Evolutionary conservation across 2,113 vertebrate species (phyloP), one percentile per base, ranked within the genome.

Genomic region (Lichenostomus cassidix): DNA sequence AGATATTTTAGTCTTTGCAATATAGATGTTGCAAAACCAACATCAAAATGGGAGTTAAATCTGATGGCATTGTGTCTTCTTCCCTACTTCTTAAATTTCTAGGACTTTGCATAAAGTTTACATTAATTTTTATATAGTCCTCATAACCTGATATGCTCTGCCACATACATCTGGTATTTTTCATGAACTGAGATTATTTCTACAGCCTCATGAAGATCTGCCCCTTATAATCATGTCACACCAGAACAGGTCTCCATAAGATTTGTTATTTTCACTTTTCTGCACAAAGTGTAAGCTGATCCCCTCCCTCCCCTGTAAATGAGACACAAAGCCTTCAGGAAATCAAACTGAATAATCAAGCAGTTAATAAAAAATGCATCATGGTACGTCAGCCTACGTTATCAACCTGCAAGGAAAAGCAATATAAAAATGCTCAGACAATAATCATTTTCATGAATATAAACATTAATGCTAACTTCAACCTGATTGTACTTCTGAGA

Each of bases 331-430:
- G 63, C 68, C 93, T 96, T 84, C 85, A 93, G 62, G 67, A 97
- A 87, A 97, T 97, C 94, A 98, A 97, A 97, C 63, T 92, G 95
- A 97, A 97, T 97, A 96, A 97, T 96, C 90, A 95, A 89, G 89
- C 73, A 87, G 86, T 95, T 97, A 88, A 97, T 96, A 95, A 96
- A 96, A 97, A 97, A 97, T 94, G 69, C 67, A 97, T 95, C 29
- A 22, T 86, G 19, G 55, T 94, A 67, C 25, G 14, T 97, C 97
- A 96, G 80, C 71, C 86, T 92, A 33, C 65, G 74, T 87, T 97
- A 97, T 96, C 75, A 96, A 25, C 64, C 91, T 69, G 64, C 64
- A 94, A 83, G 67, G 77, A 74, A 90, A 46, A 81, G 39, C 50
- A 31, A 64, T 11, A 31, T 80, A 91, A 83, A 97, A 97, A 63